These are phyloP conservation scores for Bradypodion pumilum DNA, from an alignment of 2,797 vertebrate genomes.

Conservation along the genomic window DNA sequence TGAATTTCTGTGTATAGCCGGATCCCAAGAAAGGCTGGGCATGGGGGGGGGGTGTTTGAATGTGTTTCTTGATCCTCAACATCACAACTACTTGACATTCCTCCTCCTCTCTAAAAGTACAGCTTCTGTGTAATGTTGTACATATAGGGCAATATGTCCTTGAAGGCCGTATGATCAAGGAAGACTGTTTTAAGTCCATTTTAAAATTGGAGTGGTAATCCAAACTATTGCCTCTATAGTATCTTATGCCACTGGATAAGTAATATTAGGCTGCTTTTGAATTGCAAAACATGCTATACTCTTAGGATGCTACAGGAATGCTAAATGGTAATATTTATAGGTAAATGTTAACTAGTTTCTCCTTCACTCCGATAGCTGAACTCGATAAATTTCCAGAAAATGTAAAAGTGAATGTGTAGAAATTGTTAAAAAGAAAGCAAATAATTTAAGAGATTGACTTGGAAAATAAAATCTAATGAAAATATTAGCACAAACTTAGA, in stretches of 20 bases:
- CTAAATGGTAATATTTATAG: background rate
- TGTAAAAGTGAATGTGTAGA: too few relatives aligned
- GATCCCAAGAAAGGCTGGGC: background rate
- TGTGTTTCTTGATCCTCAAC: too few relatives aligned
- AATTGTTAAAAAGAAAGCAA: too few relatives aligned
- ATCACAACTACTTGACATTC: background rate
- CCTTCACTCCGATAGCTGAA: too few relatives aligned
- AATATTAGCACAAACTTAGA: too few relatives aligned
- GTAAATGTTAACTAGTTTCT: background rate
- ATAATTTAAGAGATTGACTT: too few relatives aligned
- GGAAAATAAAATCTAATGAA: too few relatives aligned
- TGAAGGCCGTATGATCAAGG: background rate
- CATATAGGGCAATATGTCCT: background rate
- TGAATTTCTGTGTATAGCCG: background rate
- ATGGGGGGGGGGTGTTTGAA: too few relatives aligned
- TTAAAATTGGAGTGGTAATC: background rate
- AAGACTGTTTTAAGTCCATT: background rate
- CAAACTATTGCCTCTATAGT: background rate
- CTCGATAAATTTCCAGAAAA: too few relatives aligned
- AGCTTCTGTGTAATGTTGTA: background rate
- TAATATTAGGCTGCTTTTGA: background rate
- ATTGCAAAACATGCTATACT: background rate
- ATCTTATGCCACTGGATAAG: background rate
- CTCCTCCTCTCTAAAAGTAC: background rate
- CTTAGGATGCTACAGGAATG: slow-evolving; percentile 23